These are phyloP conservation scores for Babyrousa celebensis DNA, from an alignment of 2,797 vertebrate species.

Conservation along the genomic window DNA sequence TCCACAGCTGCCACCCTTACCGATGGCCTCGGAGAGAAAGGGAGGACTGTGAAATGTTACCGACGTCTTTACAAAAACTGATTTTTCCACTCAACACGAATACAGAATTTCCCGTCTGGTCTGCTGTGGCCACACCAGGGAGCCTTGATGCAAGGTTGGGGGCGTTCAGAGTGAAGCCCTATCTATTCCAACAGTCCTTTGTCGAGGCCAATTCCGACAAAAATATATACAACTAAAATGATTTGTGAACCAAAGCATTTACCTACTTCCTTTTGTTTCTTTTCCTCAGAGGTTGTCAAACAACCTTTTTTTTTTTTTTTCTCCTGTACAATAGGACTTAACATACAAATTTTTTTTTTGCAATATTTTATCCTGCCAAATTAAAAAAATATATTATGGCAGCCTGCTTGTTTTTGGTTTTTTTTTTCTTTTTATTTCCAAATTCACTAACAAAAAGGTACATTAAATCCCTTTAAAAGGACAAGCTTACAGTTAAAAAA, in stretches of 20 bases:
- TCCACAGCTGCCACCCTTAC: conserved; percentile 69
- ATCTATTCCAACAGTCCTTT: conserved; percentile 88
- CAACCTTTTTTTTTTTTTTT: conserved; percentile 94
- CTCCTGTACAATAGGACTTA: conserved; percentile 96
- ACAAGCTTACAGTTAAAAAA: conserved; percentile 97
- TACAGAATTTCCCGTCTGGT: conserved; percentile 84
- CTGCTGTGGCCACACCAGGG: conserved; percentile 90
- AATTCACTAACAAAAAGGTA: conserved; percentile 96
- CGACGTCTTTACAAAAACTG: conserved; percentile 85
- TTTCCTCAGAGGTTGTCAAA: conserved; percentile 95
- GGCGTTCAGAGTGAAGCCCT: conserved; percentile 89
- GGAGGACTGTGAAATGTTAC: conserved; percentile 87
- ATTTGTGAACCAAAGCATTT: conserved; percentile 94
- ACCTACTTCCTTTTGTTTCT: conserved; percentile 93
- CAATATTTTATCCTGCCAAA: conserved; percentile 96
- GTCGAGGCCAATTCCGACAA: conserved; percentile 92
- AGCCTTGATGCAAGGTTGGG: conserved; percentile 91
- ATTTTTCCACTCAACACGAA: conserved; percentile 87
- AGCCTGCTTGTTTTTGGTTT: conserved; percentile 94
- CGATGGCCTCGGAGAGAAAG: conserved; percentile 82
- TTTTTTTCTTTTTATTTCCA: conserved; percentile 95
- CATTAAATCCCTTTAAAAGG: conserved; percentile 96
- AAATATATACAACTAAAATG: conserved; percentile 96
- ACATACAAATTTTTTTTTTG: conserved; percentile 96
- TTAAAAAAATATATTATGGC: conserved; percentile 97